Evolutionary conservation across 2,888 invertebrate species (phyloP).

Genomic region (Oscheius sp.): DNA sequence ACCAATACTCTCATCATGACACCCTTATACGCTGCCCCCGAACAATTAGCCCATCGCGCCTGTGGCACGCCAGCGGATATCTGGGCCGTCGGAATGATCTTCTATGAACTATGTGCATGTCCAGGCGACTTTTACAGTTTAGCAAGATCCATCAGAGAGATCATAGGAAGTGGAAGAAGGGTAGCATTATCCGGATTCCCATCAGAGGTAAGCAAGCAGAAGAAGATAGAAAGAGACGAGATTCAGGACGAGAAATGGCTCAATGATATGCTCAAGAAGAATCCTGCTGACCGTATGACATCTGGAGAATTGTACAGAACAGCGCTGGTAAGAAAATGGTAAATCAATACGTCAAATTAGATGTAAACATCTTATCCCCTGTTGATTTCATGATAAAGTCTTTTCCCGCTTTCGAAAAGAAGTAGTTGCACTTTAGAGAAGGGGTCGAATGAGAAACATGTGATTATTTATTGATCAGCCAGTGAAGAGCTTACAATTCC

Average conservation of each 20-base stretch:
- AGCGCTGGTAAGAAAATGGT: not conserved
- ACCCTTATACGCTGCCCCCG: not conserved
- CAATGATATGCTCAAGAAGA: not conserved
- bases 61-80: not conserved
- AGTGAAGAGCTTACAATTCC: too few species aligned
- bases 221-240: not conserved
- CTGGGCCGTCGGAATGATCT: conserved; percentile 11
- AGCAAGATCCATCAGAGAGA: not conserved
- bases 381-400: too few species aligned
- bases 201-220: not conserved
- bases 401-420: too few species aligned
- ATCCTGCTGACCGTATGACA: not conserved
- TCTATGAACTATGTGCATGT: not conserved
- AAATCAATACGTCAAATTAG: too few species aligned
- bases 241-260: not conserved
- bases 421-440: too few species aligned
- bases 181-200: not conserved
- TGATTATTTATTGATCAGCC: too few species aligned
- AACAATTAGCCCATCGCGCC: not conserved
- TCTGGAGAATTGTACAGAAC: not conserved
- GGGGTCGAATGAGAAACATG: too few species aligned
- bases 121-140: not conserved
- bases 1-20: not conserved
- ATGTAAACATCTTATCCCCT: too few species aligned
- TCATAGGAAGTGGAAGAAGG: not conserved